Base-by-base conservation (phyloP, 2,888 invertebrate species). In the Terebella lapidaria region DNA sequence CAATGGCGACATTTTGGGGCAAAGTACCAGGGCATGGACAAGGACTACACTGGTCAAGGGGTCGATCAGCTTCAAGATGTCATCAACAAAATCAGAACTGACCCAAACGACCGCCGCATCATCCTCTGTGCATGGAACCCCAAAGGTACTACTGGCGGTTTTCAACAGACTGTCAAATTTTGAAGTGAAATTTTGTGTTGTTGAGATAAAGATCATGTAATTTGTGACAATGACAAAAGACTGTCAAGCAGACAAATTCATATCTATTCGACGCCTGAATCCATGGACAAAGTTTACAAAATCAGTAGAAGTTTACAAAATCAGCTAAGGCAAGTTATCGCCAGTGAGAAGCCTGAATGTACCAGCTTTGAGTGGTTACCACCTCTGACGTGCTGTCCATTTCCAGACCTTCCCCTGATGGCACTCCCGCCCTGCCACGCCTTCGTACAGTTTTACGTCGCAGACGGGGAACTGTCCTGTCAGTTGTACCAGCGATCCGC, bases 1-100 rank as follows among this genome's bases (percentile, higher is more conserved):
- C 97, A 97, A 78, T 99, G 97, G 97, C 86, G 96, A 60, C 95
- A 99, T 78, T 95, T 89, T 83, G 97, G 97, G 22, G 95, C 96
- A 0, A 83, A 89, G 71, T 97, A 99, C 79, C 82, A 85, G 54
- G 87, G 89, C 70, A 89, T 90, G 84, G 84, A 89, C 67, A 85
- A 88, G 24, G 88, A 95, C 80, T 97, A 97, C 75, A 84, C 83
- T 1, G 88, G 87, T 0, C 76, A 87, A 74, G 97, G 97, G n/a
- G 84, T 94, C 42, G 96, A 97, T 81, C 96, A 97, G 80, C 81
- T 97, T 28, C 83, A 86, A 35, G 71, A 85, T 56, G 81, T 95
- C 18, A 93, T 97, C 65, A 76, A 90, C 1, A 88, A 87, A 28
- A 87, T 97, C 61, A 81, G 77, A 72, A 88, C 84, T 0, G 88